Evolutionary conservation across 2,888 invertebrate genomes (phyloP), one percentile per base, ranked within the genome.

Genomic region (Cryptocheilus praepositus): DNA sequence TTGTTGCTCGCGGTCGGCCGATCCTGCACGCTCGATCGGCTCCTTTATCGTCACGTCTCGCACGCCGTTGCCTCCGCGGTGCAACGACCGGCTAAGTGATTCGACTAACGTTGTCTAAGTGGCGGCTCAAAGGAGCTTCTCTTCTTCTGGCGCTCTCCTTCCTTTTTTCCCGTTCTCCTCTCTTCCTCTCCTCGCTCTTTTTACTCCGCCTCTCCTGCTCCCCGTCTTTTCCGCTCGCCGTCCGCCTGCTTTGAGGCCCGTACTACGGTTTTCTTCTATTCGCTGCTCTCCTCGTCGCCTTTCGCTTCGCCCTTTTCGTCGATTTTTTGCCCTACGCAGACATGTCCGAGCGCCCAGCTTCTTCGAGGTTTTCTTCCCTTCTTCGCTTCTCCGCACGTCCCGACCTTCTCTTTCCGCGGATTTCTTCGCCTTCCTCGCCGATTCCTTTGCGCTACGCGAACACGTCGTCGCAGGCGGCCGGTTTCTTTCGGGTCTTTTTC

Each of bases 41-140:
- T 73, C 68, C 71, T 76, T 71, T 75, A 79, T 81, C 73, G 75
- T 71, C 70, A 58, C 70, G 64, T 51, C 36, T 36, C 36, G 36
- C 67, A 51, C 69, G 63, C 49, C 60, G 67, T 71, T 43, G 57
- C 63, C 36, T 36, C 60, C 61, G 68, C 64, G 74, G 79, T 74
- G 76, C 78, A 80, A 81, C 68, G 82, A 82, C 78, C 81, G 71
- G 54, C 49, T 65, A 71, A 78, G 64, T 57, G 73, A 77, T 79
- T 81, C 72, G 59, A 73, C 72, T 67, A 73, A 69, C 73, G 68
- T 74, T 77, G 77, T 70, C 76, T 60, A 72, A 72, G 72, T 56
- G 67, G 51, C 60, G 49, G 62, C 61, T 61, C 77, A 57, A 72
- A 70, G 57, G 56, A 65, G 53, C 46, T 65, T 57, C 61, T 56